Percentiles rank a stretch among this genome's conserved stretches.
Evolutionary conservation across 2,797 vertebrate species (phyloP).

Genomic region (Sebastes taczanowskii): DNA sequence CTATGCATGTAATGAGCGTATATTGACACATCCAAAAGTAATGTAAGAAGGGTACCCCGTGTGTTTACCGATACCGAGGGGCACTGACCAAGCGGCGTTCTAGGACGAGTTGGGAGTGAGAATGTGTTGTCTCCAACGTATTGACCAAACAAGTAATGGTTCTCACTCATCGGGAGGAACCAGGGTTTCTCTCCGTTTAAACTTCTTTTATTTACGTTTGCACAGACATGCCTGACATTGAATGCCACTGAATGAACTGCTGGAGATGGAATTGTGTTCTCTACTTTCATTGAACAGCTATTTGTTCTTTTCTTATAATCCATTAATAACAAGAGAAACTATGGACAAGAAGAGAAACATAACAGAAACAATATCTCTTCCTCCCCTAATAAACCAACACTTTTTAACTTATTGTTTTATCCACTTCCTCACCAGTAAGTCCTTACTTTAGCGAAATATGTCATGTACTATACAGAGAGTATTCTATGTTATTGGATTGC

Average conservation of each 20-base stretch:
- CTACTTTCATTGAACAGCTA: neutral
- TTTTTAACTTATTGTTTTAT: neutral
- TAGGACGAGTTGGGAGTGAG: too few relatives aligned
- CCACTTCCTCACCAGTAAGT: neutral
- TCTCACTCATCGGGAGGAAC: neutral
- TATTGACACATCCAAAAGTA: too few relatives aligned
- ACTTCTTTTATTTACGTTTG: slow-evolving; percentile 9
- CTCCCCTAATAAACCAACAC: neutral
- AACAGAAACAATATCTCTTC: neutral
- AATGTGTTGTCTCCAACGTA: neutral
- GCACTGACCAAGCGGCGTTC: too few relatives aligned
- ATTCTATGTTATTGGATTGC: neutral
- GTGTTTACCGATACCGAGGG: too few relatives aligned
- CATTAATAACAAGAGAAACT: neutral
- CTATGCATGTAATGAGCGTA: too few relatives aligned
- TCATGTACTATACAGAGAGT: neutral
- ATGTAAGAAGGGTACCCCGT: too few relatives aligned
- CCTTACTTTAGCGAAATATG: neutral
- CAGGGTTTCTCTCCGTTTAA: neutral
- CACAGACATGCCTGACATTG: neutral
- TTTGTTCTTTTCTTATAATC: neutral
- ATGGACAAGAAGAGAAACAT: neutral
- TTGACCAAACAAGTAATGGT: neutral
- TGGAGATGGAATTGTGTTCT: neutral
- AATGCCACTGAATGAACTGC: neutral